Evolutionary conservation across 2,113 vertebrate genomes (phyloP), one percentile per base, ranked within the genome.

Genomic region (Halichoerus grypus): DNA sequence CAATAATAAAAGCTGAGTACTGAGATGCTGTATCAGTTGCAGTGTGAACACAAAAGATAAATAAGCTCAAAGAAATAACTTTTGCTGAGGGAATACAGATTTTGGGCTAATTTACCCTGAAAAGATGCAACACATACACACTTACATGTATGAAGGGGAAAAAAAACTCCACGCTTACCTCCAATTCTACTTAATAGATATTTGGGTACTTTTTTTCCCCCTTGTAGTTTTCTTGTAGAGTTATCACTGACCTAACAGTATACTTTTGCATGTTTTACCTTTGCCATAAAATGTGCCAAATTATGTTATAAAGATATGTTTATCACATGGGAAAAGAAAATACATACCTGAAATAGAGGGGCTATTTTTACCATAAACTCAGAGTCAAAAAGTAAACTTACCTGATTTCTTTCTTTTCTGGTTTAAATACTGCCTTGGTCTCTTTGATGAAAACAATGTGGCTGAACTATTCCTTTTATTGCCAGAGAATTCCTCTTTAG

Each of bases 141-240:
- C 88, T 85, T n/a, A 46, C 3, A 51, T 51, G 6, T 33, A 81
- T 19, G 3, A 26, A 11, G 12, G 39, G 31, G 7, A 19, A 57
- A 94, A 87, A 74, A 42, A 65, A 14, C 1, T 2, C 5, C 21
- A 92, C 3, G 42, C 7, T 63, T 59, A 91, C 0, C 7, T 96
- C 93, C 12, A 91, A 85, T 95, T 96, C n/a, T 57, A 55, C 28
- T 67, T 84, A 42, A 88, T 18, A 46, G 18, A 49, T 88, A 74
- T 21, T 86, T 88, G 42, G 46, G 19, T 57, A 33, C 15, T 7
- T 83, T 83, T 24, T 53, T 18, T 7, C 10, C 49, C 8, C 13
- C 5, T 61, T 65, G 11, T 59, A 96, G 33, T 82, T 88, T 81
- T 33, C 4, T 69, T 88, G 3, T 71, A 81, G 55, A 57, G 21